Evolutionary conservation across 2,888 invertebrate species (phyloP).

Genomic region (Stenodera caucasica): DNA sequence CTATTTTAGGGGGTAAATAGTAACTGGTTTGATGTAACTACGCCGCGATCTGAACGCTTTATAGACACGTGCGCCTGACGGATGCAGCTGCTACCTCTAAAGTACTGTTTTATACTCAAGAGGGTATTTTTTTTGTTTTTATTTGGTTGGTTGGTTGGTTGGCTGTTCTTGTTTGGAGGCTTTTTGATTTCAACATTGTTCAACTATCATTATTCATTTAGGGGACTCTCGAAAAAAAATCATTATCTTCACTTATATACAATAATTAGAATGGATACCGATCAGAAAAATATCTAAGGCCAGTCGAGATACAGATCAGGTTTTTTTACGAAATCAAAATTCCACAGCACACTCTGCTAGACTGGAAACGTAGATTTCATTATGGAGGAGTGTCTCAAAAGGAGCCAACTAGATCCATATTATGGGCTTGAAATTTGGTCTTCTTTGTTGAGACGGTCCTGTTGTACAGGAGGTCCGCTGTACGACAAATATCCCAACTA

Average conservation of each 20-base stretch:
- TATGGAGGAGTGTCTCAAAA: too few species aligned
- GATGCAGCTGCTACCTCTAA: neutral
- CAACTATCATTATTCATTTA: neutral
- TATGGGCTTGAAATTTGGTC: too few species aligned
- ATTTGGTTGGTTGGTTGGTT: neutral
- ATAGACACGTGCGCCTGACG: constrained; percentile 9
- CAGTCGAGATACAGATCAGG: too few species aligned
- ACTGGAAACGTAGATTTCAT: too few species aligned
- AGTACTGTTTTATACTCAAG: neutral
- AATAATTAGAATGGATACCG: too few species aligned
- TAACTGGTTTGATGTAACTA: constrained; percentile 4
- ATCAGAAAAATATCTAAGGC: too few species aligned
- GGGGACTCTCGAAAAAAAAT: neutral
- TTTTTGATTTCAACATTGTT: constrained; percentile 1
- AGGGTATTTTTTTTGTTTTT: neutral
- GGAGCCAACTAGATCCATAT: too few species aligned
- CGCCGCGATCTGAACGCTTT: constrained; percentile 5
- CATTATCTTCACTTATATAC: neutral
- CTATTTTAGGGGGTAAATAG: neutral
- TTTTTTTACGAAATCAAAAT: too few species aligned
- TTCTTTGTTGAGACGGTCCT: too few species aligned
- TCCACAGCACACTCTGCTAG: too few species aligned
- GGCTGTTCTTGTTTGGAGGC: neutral
- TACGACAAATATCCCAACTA: too few species aligned
- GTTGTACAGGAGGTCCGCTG: too few species aligned